phyloP scores from a whole-genome alignment of 2,888 invertebrate genomes.

The Smittia sp. region DNA sequence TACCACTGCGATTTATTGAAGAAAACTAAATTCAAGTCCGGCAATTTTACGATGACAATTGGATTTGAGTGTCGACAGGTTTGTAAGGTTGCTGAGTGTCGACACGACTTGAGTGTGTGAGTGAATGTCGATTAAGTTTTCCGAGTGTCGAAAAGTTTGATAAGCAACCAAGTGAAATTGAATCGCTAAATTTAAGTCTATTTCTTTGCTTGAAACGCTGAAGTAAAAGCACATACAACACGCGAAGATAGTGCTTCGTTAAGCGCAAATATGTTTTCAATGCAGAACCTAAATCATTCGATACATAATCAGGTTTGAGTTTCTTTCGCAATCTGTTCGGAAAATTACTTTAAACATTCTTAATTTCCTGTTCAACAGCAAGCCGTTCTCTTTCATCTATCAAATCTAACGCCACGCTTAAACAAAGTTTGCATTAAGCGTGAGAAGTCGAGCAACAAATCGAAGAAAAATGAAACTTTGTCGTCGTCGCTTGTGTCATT shows the following conservation, averaged over 20 bases:
- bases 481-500: background rate
- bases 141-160: too few relatives aligned
- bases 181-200: too few relatives aligned
- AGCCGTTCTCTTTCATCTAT: conserved; percentile 22
- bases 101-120: too few relatives aligned
- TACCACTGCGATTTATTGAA: background rate
- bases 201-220: too few relatives aligned
- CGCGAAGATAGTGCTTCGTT: too few relatives aligned
- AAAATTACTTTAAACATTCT: background rate
- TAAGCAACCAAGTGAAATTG: too few relatives aligned
- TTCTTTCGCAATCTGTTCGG: background rate
- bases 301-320: conserved; percentile 14
- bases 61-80: background rate
- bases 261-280: conserved; percentile 6
- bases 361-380: conserved; percentile 1
- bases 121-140: too few relatives aligned
- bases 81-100: background rate
- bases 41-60: background rate
- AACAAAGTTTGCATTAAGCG: conserved; percentile 12
- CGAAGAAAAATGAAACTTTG: background rate
- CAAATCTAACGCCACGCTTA: conserved; percentile 23
- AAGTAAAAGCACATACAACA: too few relatives aligned
- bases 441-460: background rate
- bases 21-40: background rate
- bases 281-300: conserved; percentile 23